Conservation (phyloP, 2,888 invertebrate genomes). For the Volucella inanis region DNA sequence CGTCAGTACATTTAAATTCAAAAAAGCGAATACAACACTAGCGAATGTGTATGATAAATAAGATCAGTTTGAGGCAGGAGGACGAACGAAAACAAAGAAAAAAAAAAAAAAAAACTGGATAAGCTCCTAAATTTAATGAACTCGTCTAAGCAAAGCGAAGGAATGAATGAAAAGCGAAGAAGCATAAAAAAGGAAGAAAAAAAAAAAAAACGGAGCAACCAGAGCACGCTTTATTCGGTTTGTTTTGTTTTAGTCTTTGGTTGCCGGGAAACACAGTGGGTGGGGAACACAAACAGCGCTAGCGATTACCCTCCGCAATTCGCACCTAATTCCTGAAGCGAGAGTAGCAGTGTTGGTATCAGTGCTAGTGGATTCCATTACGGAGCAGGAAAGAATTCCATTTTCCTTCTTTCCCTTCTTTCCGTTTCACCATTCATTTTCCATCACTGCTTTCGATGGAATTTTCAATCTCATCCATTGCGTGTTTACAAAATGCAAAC, state of each 20-base stretch:
- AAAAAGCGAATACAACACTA: constrained; percentile 46
- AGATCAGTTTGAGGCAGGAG: too few relatives aligned
- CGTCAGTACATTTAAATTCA: constrained; percentile 49
- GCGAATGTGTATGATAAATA: constrained; percentile 19
- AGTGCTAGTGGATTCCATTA: constrained; percentile 11
- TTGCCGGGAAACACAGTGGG: constrained; percentile 39
- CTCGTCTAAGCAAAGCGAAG: constrained; percentile 24
- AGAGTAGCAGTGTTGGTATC: neutral
- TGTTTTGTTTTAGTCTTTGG: constrained; percentile 32
- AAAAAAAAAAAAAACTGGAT: constrained; percentile 9
- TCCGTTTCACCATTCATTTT: neutral
- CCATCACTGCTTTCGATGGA: constrained; percentile 21
- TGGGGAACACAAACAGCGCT: constrained; percentile 41
- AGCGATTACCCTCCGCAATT: constrained; percentile 37
- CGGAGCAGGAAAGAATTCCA: constrained; percentile 2
- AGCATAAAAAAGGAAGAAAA: neutral
- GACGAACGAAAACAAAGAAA: neutral
- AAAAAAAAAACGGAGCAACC: neutral
- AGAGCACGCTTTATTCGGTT: constrained; percentile 29
- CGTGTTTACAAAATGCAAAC: constrained; percentile 51
- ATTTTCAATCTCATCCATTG: constrained; percentile 37
- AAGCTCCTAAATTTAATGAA: constrained; percentile 56
- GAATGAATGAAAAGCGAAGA: neutral
- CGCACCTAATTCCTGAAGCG: constrained; percentile 46
- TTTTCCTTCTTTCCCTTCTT: constrained; percentile 2